phyloP scores from a whole-genome alignment of 2,888 invertebrate species.

The Agapetus fuscipes region DNA sequence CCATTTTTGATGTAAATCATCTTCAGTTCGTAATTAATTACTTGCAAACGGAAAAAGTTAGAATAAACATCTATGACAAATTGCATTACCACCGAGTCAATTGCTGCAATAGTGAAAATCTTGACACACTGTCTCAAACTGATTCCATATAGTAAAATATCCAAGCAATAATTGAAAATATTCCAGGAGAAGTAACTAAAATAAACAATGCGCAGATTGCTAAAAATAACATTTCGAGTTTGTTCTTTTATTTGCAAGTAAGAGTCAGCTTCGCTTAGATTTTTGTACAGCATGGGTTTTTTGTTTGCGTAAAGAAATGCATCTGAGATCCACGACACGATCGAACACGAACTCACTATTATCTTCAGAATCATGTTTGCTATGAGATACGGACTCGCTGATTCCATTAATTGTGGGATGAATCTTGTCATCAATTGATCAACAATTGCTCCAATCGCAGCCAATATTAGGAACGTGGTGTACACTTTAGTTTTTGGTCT shows the following conservation, averaged over 20 bases:
- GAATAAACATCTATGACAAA: neutral
- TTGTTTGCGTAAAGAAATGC: neutral
- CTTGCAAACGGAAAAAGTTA: neutral
- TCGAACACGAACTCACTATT: neutral
- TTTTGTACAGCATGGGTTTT: neutral
- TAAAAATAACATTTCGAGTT: neutral
- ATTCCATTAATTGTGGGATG: neutral
- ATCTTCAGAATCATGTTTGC: neutral
- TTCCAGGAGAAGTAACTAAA: neutral
- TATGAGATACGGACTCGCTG: neutral
- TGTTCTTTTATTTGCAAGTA: neutral
- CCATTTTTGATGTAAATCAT: no score
- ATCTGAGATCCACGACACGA: neutral
- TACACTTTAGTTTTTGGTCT: neutral
- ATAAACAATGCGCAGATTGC: neutral
- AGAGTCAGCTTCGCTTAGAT: neutral
- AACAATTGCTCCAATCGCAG: neutral
- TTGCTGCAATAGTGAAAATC: neutral
- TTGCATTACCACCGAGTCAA: neutral
- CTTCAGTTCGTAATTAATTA: neutral
- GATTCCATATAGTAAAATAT: neutral
- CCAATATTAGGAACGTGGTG: neutral
- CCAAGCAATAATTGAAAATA: neutral
- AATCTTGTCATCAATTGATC: neutral
- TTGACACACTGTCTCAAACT: neutral